phyloP scores from a whole-genome alignment of 2,797 vertebrate genomes.

The Rhabdomys pumilio region DNA sequence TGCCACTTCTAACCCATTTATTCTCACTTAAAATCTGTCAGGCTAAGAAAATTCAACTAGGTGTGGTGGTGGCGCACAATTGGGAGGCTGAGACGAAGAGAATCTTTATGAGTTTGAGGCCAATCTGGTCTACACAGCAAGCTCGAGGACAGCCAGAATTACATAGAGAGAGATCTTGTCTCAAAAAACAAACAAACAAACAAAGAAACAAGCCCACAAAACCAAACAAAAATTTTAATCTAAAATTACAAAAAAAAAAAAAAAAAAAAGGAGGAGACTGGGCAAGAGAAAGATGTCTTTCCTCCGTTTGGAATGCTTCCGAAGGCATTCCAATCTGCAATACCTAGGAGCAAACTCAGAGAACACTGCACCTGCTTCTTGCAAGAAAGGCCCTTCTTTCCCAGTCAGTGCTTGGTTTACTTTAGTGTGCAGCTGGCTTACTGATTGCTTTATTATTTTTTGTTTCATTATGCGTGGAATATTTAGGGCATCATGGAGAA shows the following conservation, averaged over 20 bases:
- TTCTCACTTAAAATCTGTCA: conserved; percentile 41
- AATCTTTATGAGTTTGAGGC: neutral
- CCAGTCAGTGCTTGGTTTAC: neutral
- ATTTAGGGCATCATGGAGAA: neutral
- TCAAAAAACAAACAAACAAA: neutral
- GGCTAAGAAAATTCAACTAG: neutral
- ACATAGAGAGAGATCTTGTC: neutral
- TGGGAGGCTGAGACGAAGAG: neutral
- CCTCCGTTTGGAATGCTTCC: neutral
- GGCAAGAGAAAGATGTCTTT: neutral
- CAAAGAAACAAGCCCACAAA: neutral
- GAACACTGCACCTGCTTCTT: conserved; percentile 5
- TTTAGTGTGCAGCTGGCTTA: neutral
- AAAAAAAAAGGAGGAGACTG: neutral
- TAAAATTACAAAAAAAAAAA: neutral
- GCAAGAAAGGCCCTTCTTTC: conserved; percentile 5
- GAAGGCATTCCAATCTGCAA: neutral
- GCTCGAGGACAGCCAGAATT: neutral
- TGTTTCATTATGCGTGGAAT: neutral
- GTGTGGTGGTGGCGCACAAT: neutral
- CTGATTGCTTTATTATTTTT: neutral
- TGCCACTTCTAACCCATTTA: neutral
- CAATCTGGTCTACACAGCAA: neutral
- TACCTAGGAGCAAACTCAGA: neutral
- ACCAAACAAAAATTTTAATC: neutral